A percentile compares a stretch with the other conserved stretches of the same genome.
Evolutionary conservation across 1,140 invertebrate genomes (phyloP).

Genomic region (Sweltsa coloradensis): DNA sequence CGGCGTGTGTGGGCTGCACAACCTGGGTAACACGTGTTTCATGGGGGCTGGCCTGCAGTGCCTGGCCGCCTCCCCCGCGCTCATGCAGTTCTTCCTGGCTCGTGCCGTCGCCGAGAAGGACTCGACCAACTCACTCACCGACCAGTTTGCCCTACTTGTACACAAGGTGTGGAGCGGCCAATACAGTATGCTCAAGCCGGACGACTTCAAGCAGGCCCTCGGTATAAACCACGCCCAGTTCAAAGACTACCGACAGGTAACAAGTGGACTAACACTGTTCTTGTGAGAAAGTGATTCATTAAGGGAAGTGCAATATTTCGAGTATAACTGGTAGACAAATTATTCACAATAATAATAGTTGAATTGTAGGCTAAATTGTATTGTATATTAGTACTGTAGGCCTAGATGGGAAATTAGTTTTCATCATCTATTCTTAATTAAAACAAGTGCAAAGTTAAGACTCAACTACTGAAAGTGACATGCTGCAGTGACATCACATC

Average conservation of each 20-base stretch:
- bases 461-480: too few species aligned
- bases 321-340: too few species aligned
- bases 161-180: constrained; percentile 50
- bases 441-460: too few species aligned
- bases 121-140: constrained; percentile 31
- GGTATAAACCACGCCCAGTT: constrained; percentile 51
- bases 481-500: too few species aligned
- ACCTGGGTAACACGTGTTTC: constrained; percentile 59
- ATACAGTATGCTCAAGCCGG: constrained; percentile 40
- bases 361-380: too few species aligned
- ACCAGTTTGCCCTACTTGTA: constrained; percentile 41
- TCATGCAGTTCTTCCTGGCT: constrained; percentile 42
- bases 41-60: constrained; percentile 59
- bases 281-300: neutral
- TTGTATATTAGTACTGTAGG: too few species aligned
- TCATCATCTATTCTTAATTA: too few species aligned
- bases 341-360: too few species aligned
- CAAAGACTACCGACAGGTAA: constrained; percentile 45
- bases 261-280: neutral
- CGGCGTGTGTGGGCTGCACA: constrained; percentile 51
- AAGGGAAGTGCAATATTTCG: too few species aligned
- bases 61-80: constrained; percentile 38
- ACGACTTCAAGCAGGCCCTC: constrained; percentile 47
- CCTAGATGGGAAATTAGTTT: too few species aligned
- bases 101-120: constrained; percentile 29